Percentiles rank a stretch among this genome's conserved stretches.
phyloP scores from a whole-genome alignment of 2,888 invertebrate genomes.

The Halictus ligatus region DNA sequence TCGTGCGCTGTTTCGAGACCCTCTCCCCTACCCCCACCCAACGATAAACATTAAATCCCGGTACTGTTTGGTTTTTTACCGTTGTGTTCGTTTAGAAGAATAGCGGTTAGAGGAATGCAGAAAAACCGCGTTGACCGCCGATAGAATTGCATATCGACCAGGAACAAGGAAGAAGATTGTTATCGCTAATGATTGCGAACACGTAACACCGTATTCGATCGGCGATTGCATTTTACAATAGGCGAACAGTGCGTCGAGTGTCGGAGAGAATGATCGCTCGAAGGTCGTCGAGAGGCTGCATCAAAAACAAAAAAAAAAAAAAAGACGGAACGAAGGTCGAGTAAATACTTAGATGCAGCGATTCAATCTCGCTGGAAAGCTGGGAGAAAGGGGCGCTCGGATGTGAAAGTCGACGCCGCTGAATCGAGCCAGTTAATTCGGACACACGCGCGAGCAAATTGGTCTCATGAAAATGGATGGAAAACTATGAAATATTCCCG shows the following conservation, averaged over 20 bases:
- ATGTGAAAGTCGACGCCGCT: background rate
- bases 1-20: background rate
- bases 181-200: constrained; percentile 2
- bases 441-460: background rate
- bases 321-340: background rate
- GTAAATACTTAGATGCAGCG: background rate
- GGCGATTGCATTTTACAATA: background rate
- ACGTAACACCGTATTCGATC: background rate
- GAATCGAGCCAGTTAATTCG: background rate
- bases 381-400: background rate
- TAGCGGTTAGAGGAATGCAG: background rate
- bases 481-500: background rate
- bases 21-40: background rate
- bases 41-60: background rate
- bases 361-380: background rate
- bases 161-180: background rate
- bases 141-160: background rate
- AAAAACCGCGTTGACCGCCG: no score
- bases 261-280: background rate
- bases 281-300: background rate
- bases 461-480: background rate
- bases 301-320: background rate
- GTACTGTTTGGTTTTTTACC: background rate
- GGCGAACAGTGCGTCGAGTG: background rate
- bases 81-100: background rate